Evolutionary conservation across 1,140 invertebrate genomes (phyloP).

Genomic region (Globodera ellingtonae): DNA sequence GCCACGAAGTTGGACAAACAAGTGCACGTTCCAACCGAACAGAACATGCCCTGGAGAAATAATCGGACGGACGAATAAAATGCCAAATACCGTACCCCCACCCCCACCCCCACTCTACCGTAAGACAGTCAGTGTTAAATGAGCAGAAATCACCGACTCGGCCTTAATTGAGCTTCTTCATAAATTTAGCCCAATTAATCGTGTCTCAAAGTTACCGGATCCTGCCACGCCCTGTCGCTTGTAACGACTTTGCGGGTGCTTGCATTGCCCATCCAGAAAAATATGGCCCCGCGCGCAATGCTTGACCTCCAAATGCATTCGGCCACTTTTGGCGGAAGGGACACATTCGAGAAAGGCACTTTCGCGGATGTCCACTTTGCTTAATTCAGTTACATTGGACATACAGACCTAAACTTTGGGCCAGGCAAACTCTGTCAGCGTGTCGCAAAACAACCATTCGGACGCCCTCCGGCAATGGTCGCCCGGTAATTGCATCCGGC

Average conservation of each 20-base stretch:
- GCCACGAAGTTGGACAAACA: conserved; percentile 63
- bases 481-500: conserved; percentile 38
- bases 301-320: conserved; percentile 23
- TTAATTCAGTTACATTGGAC: conserved; percentile 23
- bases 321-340: conserved; percentile 1
- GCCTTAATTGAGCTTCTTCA: neutral
- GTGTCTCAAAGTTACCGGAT: conserved; percentile 39
- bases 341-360: conserved; percentile 58
- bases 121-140: conserved; percentile 64
- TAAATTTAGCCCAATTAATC: neutral
- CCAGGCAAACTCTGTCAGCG: conserved; percentile 47
- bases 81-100: neutral
- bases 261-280: conserved; percentile 61
- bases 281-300: conserved; percentile 52
- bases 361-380: conserved; percentile 60
- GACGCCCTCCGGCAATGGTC: conserved; percentile 37
- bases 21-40: conserved; percentile 62
- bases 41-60: conserved; percentile 60
- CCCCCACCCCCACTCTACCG: conserved; percentile 34
- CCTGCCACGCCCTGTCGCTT: conserved; percentile 61
- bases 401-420: neutral
- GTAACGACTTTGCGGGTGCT: conserved; percentile 44
- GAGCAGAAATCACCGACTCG: conserved; percentile 61
- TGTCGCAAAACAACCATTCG: conserved; percentile 56
- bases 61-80: neutral